phyloP scores from a whole-genome alignment of 2,888 invertebrate genomes.

The Carterocephalus palaemon region DNA sequence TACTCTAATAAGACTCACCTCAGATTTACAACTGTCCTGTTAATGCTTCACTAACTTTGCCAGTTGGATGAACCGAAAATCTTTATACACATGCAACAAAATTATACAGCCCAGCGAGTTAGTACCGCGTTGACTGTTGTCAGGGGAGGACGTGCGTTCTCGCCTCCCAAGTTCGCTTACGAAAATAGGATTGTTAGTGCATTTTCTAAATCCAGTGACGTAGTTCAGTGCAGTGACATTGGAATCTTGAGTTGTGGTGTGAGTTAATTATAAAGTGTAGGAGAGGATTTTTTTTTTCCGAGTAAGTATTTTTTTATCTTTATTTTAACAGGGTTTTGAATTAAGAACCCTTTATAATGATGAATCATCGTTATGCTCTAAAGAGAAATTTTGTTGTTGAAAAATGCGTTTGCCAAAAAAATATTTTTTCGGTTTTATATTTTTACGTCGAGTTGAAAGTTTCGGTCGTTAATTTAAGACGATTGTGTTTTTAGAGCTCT shows the following conservation, averaged over 20 bases:
- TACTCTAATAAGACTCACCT: slow-evolving; percentile 44
- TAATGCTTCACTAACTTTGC: slow-evolving; percentile 53
- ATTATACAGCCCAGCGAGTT: too few species aligned
- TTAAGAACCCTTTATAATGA: not conserved
- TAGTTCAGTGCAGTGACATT: slow-evolving; percentile 26
- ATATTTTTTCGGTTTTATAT: too few species aligned
- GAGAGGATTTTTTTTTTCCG: slow-evolving; percentile 22
- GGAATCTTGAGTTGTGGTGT: slow-evolving; percentile 23
- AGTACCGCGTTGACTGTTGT: slow-evolving; percentile 49
- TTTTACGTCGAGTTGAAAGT: too few species aligned
- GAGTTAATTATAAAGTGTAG: slow-evolving; percentile 20
- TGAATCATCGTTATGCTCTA: not conserved
- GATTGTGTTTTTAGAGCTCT: too few species aligned
- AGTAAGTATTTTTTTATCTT: slow-evolving; percentile 27
- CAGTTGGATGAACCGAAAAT: slow-evolving; percentile 52
- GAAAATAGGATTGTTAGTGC: slow-evolving; percentile 54
- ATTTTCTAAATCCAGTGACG: slow-evolving; percentile 13
- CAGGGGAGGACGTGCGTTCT: slow-evolving; percentile 45
- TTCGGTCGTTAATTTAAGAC: too few species aligned
- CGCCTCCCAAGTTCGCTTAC: slow-evolving; percentile 44
- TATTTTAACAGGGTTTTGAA: slow-evolving; percentile 6
- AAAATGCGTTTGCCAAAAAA: too few species aligned
- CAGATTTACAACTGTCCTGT: slow-evolving; percentile 56
- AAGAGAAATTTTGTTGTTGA: too few species aligned
- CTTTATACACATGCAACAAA: slow-evolving; percentile 44